phyloP scores from a whole-genome alignment of 2,113 vertebrate genomes.

The Mellivora capensis region DNA sequence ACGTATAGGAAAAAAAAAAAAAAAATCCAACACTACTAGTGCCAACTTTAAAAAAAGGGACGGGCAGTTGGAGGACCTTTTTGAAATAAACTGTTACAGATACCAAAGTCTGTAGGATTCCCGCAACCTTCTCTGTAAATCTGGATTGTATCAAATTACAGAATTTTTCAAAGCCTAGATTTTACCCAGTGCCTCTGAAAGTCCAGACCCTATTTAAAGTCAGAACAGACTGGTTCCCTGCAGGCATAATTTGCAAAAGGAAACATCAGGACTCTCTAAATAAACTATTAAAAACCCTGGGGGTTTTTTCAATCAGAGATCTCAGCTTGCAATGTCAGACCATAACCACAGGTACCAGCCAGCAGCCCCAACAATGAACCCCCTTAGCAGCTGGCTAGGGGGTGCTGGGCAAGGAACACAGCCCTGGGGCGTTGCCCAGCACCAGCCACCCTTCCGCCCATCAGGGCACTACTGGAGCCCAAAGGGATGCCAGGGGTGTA shows the following conservation, averaged over 20 bases:
- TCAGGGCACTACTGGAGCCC: not conserved
- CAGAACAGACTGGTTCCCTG: not conserved
- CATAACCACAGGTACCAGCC: not conserved
- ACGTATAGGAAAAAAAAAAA: not conserved
- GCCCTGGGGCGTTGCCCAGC: not conserved
- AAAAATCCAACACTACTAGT: not conserved
- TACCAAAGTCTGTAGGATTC: not conserved
- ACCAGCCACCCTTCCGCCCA: not conserved
- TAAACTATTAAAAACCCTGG: not conserved
- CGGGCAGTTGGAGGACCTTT: not conserved
- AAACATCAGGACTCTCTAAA: not conserved
- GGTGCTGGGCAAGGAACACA: not conserved
- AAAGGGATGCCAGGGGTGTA: not conserved
- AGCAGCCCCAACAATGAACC: not conserved
- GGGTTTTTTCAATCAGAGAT: not conserved
- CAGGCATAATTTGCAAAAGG: not conserved
- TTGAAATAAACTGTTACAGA: not conserved
- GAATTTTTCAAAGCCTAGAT: not conserved
- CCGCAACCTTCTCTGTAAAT: not conserved
- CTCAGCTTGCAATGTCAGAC: conserved; percentile 58
- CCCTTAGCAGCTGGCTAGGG: not conserved
- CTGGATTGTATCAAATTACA: not conserved
- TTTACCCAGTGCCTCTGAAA: not conserved
- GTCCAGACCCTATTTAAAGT: not conserved
- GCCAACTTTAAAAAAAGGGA: not conserved